These are phyloP conservation scores for Gastracanthus pulcherrimus DNA, from an alignment of 2,888 invertebrate genomes.

Conservation along the genomic window DNA sequence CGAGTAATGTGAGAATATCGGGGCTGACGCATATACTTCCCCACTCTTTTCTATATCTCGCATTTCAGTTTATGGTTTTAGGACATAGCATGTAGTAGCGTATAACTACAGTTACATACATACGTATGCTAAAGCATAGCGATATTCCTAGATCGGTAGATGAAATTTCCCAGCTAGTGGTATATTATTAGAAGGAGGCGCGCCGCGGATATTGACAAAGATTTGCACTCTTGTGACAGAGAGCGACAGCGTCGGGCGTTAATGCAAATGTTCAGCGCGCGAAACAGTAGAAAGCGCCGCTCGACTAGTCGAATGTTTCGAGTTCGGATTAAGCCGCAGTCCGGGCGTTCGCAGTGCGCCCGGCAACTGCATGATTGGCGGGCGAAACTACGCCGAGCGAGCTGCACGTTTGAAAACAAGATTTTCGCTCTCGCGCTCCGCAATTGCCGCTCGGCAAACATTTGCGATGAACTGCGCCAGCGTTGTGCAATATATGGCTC, in stretches of 20 bases:
- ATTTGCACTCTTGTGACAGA: neutral
- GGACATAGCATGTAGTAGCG: too few relatives aligned
- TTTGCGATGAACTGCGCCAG: neutral
- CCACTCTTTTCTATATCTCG: too few relatives aligned
- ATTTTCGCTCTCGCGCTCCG: neutral
- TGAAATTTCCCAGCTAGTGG: neutral
- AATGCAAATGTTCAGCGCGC: neutral
- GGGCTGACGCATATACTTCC: too few relatives aligned
- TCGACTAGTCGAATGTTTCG: neutral
- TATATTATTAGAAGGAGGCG: neutral
- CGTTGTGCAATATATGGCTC: neutral
- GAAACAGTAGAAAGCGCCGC: neutral
- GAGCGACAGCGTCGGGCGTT: neutral
- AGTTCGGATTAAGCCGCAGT: neutral
- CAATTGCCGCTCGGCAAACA: constrained; percentile 10
- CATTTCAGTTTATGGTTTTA: too few relatives aligned
- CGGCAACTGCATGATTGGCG: neutral
- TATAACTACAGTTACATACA: too few relatives aligned
- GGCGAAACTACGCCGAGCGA: neutral
- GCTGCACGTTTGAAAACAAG: constrained; percentile 15
- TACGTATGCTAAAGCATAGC: too few relatives aligned
- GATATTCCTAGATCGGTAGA: neutral
- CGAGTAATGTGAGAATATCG: too few relatives aligned
- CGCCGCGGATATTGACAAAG: neutral
- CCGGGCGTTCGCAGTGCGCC: neutral